Conservation (phyloP, 2,113 vertebrate genomes). For the Petrocephalus zakoni region DNA sequence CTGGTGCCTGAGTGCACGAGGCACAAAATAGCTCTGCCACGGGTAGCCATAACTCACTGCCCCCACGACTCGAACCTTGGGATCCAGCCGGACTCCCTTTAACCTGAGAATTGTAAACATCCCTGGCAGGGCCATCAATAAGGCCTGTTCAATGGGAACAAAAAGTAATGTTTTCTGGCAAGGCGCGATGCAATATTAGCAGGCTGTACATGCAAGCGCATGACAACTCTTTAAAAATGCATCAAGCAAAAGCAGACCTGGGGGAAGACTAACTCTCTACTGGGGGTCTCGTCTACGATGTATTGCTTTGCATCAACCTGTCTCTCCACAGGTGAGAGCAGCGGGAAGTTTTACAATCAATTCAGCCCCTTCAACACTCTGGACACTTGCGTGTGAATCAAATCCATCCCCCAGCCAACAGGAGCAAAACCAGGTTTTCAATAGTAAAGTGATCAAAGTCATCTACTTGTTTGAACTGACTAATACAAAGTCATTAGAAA, state of each 20-base stretch:
- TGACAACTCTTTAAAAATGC: slow-evolving; percentile 31
- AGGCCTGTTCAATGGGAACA: slow-evolving; percentile 14
- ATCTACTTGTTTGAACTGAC: slow-evolving; percentile 88
- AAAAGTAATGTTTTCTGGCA: slow-evolving; percentile 17
- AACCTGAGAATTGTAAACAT: slow-evolving; percentile 24
- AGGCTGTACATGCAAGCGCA: slow-evolving; percentile 16
- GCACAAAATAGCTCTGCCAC: slow-evolving; percentile 8
- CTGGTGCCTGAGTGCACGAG: not conserved
- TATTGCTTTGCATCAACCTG: not conserved
- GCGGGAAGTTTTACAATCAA: slow-evolving; percentile 11
- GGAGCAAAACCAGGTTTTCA: slow-evolving; percentile 55
- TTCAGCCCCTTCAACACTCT: slow-evolving; percentile 30
- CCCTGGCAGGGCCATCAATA: slow-evolving; percentile 28
- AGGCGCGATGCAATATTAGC: slow-evolving; percentile 20
- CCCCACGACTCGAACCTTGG: slow-evolving; percentile 13
- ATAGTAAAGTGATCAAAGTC: slow-evolving; percentile 66
- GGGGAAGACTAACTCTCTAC: not conserved
- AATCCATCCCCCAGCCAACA: slow-evolving; percentile 51
- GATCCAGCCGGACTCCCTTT: slow-evolving; percentile 19
- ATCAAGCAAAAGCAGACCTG: slow-evolving; percentile 18
- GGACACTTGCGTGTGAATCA: slow-evolving; percentile 43
- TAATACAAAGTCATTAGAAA: slow-evolving; percentile 95
- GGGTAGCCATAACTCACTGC: slow-evolving; percentile 13
- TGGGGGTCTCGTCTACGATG: not conserved
- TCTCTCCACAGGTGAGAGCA: not conserved